These are phyloP conservation scores for Cantharis rustica DNA, from an alignment of 2,888 invertebrate species.

Conservation along the genomic window DNA sequence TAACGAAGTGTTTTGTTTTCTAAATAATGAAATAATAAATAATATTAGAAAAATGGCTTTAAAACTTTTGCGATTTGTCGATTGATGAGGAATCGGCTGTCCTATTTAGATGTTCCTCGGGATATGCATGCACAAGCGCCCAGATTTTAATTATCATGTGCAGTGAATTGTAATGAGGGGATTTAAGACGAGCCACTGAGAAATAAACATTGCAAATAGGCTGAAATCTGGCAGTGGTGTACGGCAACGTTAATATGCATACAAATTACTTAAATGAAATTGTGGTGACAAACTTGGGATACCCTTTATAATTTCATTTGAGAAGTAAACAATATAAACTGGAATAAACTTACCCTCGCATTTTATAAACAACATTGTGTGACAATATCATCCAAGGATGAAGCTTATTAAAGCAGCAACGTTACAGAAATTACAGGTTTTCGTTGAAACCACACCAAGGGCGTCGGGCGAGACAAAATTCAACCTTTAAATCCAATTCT, in stretches of 20 bases:
- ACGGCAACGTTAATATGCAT: slow-evolving; percentile 12
- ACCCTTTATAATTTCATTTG: not conserved
- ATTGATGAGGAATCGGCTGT: too few relatives aligned
- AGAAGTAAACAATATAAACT: not conserved
- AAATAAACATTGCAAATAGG: slow-evolving; percentile 15
- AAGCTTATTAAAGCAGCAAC: not conserved
- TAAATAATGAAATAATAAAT: not conserved
- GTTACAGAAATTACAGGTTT: not conserved
- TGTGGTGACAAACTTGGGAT: slow-evolving; percentile 1
- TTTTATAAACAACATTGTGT: not conserved
- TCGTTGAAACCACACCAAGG: not conserved
- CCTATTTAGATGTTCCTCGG: not conserved
- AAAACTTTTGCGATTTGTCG: not conserved
- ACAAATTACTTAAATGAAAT: slow-evolving; percentile 10
- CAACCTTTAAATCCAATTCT: not conserved
- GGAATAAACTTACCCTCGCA: not conserved
- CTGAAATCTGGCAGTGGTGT: slow-evolving; percentile 11
- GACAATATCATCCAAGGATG: not conserved
- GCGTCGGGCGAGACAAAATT: not conserved
- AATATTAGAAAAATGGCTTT: not conserved
- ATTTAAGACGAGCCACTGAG: slow-evolving; percentile 14
- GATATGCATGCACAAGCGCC: not conserved
- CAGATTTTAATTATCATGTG: slow-evolving; percentile 19
- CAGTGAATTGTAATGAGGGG: slow-evolving; percentile 18
- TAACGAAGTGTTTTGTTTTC: not conserved